Percentiles rank a stretch among this genome's conserved stretches.
Conservation (phyloP, 2,113 vertebrate genomes). For the Zosterops pallidus region DNA sequence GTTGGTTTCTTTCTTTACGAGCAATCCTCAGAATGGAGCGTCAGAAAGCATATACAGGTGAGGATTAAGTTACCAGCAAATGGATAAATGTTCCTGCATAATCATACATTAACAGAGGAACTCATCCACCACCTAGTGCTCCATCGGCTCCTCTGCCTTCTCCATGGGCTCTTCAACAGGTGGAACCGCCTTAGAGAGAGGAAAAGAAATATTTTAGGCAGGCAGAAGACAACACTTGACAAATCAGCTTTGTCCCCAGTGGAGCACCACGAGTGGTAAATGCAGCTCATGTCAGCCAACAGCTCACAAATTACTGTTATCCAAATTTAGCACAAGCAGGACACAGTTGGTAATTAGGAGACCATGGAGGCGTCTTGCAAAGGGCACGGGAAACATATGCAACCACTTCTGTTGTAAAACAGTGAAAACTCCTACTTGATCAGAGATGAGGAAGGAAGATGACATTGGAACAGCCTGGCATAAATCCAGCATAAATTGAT, state of each 20-base stretch:
- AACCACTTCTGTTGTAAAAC: background rate
- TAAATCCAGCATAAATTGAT: background rate
- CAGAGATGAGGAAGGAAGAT: background rate
- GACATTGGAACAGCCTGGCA: background rate
- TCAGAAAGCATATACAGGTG: slow-evolving; percentile 26
- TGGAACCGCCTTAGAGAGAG: slow-evolving; percentile 72
- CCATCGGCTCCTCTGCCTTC: slow-evolving; percentile 91
- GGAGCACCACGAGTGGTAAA: background rate
- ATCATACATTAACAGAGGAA: slow-evolving; percentile 15
- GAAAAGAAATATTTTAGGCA: background rate
- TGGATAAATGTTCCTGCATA: slow-evolving; percentile 24
- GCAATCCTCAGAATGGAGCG: slow-evolving; percentile 46
- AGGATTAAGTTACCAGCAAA: slow-evolving; percentile 59
- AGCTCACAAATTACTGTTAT: background rate
- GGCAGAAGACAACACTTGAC: background rate
- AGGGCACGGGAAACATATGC: background rate
- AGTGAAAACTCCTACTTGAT: background rate
- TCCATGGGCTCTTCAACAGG: slow-evolving; percentile 84
- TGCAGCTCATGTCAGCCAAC: background rate
- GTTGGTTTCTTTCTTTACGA: slow-evolving; percentile 26
- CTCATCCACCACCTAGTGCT: slow-evolving; percentile 80
- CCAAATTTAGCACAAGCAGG: background rate
- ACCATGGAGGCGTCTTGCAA: too few species aligned
- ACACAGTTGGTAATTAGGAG: background rate
- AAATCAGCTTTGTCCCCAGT: background rate